phyloP scores from a whole-genome alignment of 2,888 invertebrate species.

The Plagiodera versicolora region DNA sequence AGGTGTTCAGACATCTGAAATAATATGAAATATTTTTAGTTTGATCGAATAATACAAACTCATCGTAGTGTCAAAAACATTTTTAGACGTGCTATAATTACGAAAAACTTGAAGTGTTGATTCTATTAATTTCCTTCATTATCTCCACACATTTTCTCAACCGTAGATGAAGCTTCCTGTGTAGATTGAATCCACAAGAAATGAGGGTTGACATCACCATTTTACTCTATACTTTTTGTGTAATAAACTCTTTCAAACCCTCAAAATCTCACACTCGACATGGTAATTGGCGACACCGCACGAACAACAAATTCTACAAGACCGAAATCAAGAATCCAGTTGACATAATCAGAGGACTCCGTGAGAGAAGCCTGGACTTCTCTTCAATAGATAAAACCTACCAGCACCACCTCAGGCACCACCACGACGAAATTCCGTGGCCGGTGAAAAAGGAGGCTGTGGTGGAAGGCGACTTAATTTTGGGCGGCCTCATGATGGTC shows the following conservation, averaged over 20 bases:
- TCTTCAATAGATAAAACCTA: conserved; percentile 26
- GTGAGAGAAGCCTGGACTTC: conserved; percentile 25
- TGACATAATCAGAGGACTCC: no score
- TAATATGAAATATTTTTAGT: no score
- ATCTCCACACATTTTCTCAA: no score
- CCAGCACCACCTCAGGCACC: conserved; percentile 34
- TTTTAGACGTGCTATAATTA: no score
- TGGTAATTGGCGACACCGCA: conserved; percentile 24
- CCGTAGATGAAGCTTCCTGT: no score
- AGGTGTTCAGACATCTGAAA: no score
- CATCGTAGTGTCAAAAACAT: no score
- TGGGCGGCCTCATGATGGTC: conserved; percentile 94
- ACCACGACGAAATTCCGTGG: conserved; percentile 59
- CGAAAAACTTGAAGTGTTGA: no score
- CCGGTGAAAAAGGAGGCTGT: conserved; percentile 85
- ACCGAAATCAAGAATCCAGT: no score
- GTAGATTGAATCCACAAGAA: no score
- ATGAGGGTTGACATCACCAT: not conserved
- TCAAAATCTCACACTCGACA: conserved; percentile 18
- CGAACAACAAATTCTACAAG: conserved; percentile 19
- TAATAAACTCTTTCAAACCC: not conserved
- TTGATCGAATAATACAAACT: no score
- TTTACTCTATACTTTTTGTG: not conserved
- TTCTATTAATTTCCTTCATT: no score
- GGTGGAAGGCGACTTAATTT: conserved; percentile 83